phyloP scores from a whole-genome alignment of 1,140 invertebrate species.

The Manduca sexta region DNA sequence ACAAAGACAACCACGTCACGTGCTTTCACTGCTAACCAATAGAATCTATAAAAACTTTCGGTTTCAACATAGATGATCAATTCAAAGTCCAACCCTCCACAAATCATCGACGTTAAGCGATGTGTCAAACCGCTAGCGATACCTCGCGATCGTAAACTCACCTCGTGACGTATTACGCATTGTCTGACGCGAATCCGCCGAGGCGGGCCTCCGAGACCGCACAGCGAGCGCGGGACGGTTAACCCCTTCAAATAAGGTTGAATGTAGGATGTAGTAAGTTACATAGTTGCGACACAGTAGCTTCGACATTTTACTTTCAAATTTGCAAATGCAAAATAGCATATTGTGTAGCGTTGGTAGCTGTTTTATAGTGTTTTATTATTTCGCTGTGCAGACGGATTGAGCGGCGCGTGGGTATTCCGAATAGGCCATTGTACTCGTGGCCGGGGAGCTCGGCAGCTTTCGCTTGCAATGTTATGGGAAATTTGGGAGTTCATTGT shows the following conservation, averaged over 20 bases:
- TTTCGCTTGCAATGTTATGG: too few species aligned
- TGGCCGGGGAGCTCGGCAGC: not conserved
- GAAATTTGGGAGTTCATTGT: too few species aligned
- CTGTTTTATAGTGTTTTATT: constrained; percentile 35
- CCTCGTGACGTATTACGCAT: constrained; percentile 37
- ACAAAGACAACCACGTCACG: too few species aligned
- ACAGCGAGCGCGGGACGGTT: not conserved
- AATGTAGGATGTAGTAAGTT: not conserved
- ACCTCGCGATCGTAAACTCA: constrained; percentile 34
- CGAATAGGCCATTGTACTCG: constrained; percentile 4
- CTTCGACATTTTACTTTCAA: constrained; percentile 42
- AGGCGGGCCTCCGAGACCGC: constrained; percentile 9
- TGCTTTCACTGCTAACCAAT: too few species aligned
- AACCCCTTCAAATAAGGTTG: not conserved
- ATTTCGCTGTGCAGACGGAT: constrained; percentile 19
- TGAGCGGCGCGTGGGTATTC: too few species aligned
- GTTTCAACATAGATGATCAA: not conserved
- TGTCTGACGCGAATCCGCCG: constrained; percentile 20
- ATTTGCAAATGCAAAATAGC: constrained; percentile 49
- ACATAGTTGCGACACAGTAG: constrained; percentile 54
- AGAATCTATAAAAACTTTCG: not conserved
- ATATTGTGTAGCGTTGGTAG: constrained; percentile 41
- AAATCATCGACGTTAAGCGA: constrained; percentile 42
- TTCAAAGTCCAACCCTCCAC: constrained; percentile 22
- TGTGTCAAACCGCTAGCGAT: constrained; percentile 37